Evolutionary conservation across 2,888 invertebrate species (phyloP).

Genomic region (Synanthedon formicaeformis): DNA sequence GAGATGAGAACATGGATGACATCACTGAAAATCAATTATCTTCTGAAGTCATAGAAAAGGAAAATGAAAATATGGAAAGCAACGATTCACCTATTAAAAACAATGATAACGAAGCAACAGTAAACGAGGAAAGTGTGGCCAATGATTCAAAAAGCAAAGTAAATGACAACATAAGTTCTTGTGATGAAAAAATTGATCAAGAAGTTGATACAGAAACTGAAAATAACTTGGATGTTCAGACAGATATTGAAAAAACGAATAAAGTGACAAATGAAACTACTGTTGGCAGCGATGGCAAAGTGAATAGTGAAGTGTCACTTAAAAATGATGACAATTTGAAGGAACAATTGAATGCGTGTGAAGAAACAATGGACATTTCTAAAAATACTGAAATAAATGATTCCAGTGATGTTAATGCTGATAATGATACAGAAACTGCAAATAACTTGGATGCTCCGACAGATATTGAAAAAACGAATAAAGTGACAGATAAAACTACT

Average conservation of each 20-base stretch:
- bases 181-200: neutral
- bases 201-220: conserved; percentile 3
- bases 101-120: neutral
- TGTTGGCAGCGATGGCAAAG: neutral
- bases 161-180: neutral
- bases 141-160: neutral
- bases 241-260: conserved; percentile 1
- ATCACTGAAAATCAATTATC: conserved; percentile 1
- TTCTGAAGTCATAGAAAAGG: neutral
- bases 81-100: neutral
- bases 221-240: no score
- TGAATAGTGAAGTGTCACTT: neutral
- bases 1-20: conserved; percentile 3
- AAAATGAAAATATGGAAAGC: neutral
- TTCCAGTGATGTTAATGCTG: neutral
- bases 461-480: conserved; percentile 1
- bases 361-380: neutral
- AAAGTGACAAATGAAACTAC: conserved; percentile 1
- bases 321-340: no score
- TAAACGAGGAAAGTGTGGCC: neutral
- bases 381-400: neutral
- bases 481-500: conserved; percentile 1
- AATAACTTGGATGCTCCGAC: neutral
- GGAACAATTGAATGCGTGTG: neutral
- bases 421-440: conserved; percentile 2